Evolutionary conservation across 2,797 vertebrate species (phyloP), one percentile per base, ranked within the genome.

Genomic region (Rhyacichthys aspro): DNA sequence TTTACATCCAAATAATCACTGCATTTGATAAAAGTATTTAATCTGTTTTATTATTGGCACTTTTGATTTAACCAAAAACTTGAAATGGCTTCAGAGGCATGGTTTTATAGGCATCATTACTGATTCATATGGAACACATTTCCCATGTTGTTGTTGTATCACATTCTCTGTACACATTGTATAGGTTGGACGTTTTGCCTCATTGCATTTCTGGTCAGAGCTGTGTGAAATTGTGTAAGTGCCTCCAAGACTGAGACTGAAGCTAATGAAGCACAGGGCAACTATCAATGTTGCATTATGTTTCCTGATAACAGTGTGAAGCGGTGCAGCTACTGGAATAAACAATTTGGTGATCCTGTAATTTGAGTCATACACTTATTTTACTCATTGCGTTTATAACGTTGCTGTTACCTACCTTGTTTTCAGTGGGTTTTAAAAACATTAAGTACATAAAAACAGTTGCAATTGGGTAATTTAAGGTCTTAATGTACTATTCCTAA

Each of bases 261-360:
- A 59, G 70, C 67, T 88, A 91, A 89, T 89, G 89, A 88, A 88
- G 86, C 79, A 52, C 45, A 52, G 74, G 66, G 73, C 82, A 81
- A 86, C 83, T 71, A 76, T 89, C 84, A 82, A 70, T 80, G 66
- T 69, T 60, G 62, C 62, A 65, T 59, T 79, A 72, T 85, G 89
- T 87, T 84, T 43, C 70, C 66, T 76, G 79, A 84, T 86, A 81
- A 80, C 73, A 32, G 71, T 62, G 72, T 67, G 47, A 69, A 60
- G 57, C 70, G 64, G 64, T 43, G 57, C 72, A 75, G 61, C 59
- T 78, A 54, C 73, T 79, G 67, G 76, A 90, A 90, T 88, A 89
- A 91, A 91, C 69, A 18, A 81, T 73, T 59, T 79, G 86, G 84
- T 67, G 75, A 81, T 86, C 84, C 68, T 75, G 82, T 76, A 74